A percentile compares a stretch with the other conserved stretches of the same genome.
Conservation (phyloP, 2,113 vertebrate genomes). For the Otis tarda region DNA sequence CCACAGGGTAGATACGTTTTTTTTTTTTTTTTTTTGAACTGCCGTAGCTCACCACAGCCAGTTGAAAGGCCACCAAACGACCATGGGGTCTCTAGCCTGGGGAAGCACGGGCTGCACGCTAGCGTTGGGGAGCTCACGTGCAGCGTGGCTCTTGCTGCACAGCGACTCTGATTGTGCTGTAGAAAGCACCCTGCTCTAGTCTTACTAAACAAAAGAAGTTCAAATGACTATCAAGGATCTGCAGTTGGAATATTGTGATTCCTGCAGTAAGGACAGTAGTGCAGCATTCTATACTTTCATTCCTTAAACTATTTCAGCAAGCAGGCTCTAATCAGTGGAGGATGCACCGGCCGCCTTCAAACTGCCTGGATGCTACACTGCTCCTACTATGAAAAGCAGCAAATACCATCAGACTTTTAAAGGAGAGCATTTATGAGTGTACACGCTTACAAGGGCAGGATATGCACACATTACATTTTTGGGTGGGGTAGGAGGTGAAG, state of each 20-base stretch:
- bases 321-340: background rate
- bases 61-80: background rate
- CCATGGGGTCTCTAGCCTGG: background rate
- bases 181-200: background rate
- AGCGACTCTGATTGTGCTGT: too few relatives aligned
- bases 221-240: background rate
- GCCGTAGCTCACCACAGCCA: background rate
- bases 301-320: background rate
- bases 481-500: background rate
- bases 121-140: background rate
- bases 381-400: background rate
- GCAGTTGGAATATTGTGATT: background rate
- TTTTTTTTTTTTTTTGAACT: background rate
- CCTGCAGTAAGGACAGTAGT: background rate
- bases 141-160: accelerated
- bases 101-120: background rate
- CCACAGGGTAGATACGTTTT: accelerated
- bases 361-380: too few relatives aligned
- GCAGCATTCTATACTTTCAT: background rate
- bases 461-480: background rate
- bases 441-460: background rate
- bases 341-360: background rate
- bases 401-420: accelerated
- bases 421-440: accelerated
- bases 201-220: background rate